Evolutionary conservation across 2,113 vertebrate species (phyloP).

Genomic region (Pandion haliaetus): DNA sequence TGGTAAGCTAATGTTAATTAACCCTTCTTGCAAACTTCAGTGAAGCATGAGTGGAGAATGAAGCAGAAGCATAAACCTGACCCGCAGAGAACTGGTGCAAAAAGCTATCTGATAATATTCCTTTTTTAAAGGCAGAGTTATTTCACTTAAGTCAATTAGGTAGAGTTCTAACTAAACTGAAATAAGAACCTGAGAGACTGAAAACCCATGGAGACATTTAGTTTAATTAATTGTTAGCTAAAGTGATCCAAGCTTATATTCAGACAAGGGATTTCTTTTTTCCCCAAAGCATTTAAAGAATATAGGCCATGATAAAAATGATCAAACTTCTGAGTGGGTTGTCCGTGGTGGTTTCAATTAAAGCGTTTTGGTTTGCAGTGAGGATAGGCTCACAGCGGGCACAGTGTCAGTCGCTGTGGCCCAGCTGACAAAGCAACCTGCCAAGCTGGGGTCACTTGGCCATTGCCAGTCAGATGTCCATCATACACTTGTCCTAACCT

Average conservation of each 20-base stretch:
- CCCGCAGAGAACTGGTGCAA: neutral
- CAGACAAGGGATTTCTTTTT: neutral
- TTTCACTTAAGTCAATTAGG: neutral
- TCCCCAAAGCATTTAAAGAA: neutral
- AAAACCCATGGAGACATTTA: neutral
- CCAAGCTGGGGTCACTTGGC: neutral
- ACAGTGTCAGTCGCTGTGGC: neutral
- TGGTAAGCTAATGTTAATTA: neutral
- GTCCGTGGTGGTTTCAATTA: neutral
- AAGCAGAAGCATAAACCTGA: neutral
- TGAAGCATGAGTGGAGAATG: neutral
- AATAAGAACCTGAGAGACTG: neutral
- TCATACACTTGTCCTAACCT: neutral
- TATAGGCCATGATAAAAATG: neutral
- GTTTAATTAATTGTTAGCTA: constrained; percentile 20
- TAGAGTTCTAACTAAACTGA: constrained; percentile 3
- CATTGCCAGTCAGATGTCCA: neutral
- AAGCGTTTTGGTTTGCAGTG: neutral
- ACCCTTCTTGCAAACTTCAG: neutral
- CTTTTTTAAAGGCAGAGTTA: neutral
- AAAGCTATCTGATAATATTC: neutral
- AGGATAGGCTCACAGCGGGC: neutral
- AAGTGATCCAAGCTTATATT: neutral
- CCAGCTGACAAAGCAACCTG: neutral
- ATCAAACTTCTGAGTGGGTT: neutral